Conservation (phyloP, 2,113 vertebrate genomes). For the Plectropomus leopardus region DNA sequence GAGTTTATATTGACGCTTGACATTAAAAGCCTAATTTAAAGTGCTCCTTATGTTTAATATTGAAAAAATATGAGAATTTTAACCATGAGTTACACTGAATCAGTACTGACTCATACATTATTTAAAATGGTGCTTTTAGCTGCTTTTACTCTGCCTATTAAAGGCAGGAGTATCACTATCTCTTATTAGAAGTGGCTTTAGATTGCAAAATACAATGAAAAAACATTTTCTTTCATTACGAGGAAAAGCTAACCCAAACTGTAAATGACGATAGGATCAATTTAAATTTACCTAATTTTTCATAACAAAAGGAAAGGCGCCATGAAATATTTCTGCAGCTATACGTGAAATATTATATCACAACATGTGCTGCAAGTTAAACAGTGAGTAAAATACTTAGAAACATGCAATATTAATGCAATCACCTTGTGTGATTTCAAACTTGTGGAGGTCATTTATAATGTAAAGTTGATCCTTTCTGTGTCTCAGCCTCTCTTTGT, state of each 20-base stretch:
- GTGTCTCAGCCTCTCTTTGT: too few relatives aligned
- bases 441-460: background rate
- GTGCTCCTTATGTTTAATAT: background rate
- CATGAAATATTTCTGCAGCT: background rate
- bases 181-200: too few relatives aligned
- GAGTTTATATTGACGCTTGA: background rate
- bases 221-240: too few relatives aligned
- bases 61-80: background rate
- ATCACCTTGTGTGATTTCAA: background rate
- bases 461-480: background rate
- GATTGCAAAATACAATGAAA: too few relatives aligned
- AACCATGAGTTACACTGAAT: background rate
- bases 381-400: background rate
- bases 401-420: background rate
- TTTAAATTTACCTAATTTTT: background rate
- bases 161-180: too few relatives aligned
- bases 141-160: too few relatives aligned
- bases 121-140: background rate
- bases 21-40: background rate
- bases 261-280: background rate
- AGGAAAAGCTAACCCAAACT: background rate
- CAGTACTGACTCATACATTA: background rate
- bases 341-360: background rate
- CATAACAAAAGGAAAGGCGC: background rate
- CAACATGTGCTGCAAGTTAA: background rate